These are phyloP conservation scores for Eristalis tenax DNA, from an alignment of 2,888 invertebrate genomes.

Conservation along the genomic window DNA sequence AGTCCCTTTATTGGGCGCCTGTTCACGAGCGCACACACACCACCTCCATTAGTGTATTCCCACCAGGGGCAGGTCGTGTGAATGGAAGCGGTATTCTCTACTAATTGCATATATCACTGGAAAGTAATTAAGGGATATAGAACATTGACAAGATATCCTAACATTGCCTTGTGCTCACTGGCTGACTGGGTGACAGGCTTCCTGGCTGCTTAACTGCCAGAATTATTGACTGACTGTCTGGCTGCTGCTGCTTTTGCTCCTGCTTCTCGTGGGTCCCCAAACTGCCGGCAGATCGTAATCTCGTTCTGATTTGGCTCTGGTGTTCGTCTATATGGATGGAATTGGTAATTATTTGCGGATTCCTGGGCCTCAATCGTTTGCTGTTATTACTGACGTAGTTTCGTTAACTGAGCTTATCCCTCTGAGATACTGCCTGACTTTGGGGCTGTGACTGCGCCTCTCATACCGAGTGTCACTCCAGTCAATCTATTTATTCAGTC, in stretches of 20 bases:
- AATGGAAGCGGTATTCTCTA: slow-evolving; percentile 6
- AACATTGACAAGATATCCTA: slow-evolving; percentile 58
- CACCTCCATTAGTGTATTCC: neutral
- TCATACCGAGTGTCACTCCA: slow-evolving; percentile 47
- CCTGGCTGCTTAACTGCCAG: neutral
- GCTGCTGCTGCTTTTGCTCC: slow-evolving; percentile 42
- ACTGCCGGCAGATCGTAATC: slow-evolving; percentile 34
- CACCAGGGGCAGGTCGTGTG: neutral
- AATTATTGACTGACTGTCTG: neutral
- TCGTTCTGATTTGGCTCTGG: slow-evolving; percentile 28
- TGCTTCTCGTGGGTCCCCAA: slow-evolving; percentile 20
- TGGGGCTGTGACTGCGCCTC: neutral
- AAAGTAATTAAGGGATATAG: slow-evolving; percentile 68
- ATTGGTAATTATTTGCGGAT: slow-evolving; percentile 67
- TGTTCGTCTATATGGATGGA: slow-evolving; percentile 32
- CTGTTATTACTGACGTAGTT: slow-evolving; percentile 66
- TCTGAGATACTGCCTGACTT: slow-evolving; percentile 11
- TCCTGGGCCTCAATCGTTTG: slow-evolving; percentile 56
- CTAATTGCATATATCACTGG: slow-evolving; percentile 62
- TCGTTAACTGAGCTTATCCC: slow-evolving; percentile 57
- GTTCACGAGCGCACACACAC: no score
- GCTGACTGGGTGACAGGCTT: neutral
- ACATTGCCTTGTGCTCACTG: neutral
- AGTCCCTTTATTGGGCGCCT: neutral
- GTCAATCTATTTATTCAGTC: slow-evolving; percentile 32